Conservation (phyloP, 2,113 vertebrate genomes). For the Strix uralensis region DNA sequence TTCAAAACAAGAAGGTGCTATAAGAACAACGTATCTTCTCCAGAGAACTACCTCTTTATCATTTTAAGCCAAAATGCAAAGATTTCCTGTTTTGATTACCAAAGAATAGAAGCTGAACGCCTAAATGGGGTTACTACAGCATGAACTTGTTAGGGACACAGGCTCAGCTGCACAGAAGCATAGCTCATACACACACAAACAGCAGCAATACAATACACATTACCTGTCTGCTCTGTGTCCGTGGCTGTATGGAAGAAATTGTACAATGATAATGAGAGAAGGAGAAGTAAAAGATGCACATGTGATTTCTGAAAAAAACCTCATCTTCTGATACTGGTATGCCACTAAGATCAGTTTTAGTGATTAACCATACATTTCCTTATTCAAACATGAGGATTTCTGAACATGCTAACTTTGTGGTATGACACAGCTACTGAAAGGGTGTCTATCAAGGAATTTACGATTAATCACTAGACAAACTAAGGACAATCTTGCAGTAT, state of each 20-base stretch:
- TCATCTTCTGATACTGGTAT: background rate
- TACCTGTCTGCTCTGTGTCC: constrained; percentile 99
- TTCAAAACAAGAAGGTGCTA: background rate
- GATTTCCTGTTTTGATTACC: background rate
- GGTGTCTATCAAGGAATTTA: background rate
- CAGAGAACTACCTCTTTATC: background rate
- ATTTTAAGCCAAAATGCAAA: background rate
- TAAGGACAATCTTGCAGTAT: background rate
- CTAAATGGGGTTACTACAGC: constrained; percentile 54
- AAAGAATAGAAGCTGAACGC: constrained; percentile 6
- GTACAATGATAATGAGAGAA: constrained; percentile 68
- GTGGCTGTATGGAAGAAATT: constrained; percentile 88
- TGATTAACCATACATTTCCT: background rate
- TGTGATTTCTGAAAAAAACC: background rate
- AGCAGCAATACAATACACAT: constrained; percentile 40
- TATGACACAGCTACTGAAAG: background rate
- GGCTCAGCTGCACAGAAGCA: constrained; percentile 34
- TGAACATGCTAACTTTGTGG: background rate
- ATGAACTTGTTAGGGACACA: background rate
- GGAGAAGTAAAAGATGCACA: background rate
- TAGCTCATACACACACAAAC: background rate
- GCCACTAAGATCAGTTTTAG: background rate
- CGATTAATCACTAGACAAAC: background rate
- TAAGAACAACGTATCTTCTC: background rate
- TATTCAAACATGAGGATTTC: background rate